Evolutionary conservation across 37 sponge, comb jelly and placozoan species (phyloP).

Genomic region (Ephydatia muelleri): DNA sequence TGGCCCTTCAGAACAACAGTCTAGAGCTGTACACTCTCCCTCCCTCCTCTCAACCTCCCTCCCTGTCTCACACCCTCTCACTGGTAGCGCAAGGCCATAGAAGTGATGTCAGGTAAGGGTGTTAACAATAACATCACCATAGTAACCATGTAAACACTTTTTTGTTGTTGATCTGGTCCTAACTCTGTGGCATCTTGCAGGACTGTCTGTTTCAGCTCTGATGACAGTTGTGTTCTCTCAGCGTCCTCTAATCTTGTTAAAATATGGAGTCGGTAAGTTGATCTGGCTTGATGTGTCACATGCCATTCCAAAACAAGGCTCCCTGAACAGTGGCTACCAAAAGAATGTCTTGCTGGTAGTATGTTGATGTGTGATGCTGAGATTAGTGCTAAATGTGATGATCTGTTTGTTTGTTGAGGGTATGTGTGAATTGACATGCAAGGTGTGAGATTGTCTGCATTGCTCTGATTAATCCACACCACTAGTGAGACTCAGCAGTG

Average conservation of each 20-base stretch:
- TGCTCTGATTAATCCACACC: not conserved
- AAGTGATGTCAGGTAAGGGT: constrained; percentile 57
- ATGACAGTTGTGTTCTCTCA: constrained; percentile 67
- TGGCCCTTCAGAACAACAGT: constrained; percentile 56
- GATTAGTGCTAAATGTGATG: not conserved
- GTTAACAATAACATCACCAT: not conserved
- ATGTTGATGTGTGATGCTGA: not conserved
- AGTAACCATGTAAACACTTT: not conserved
- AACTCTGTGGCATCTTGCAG: constrained; percentile 7
- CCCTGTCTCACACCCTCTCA: constrained; percentile 12
- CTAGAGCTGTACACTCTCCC: constrained; percentile 38
- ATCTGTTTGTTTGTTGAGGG: not conserved
- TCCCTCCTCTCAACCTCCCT: constrained; percentile 8
- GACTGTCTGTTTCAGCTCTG: constrained; percentile 81
- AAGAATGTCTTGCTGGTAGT: not conserved
- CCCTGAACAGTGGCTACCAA: not conserved
- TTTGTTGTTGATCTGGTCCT: not conserved
- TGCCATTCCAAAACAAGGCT: not conserved
- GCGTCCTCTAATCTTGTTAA: constrained; percentile 70
- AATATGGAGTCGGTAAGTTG: constrained; percentile 74
- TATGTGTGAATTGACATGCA: not conserved
- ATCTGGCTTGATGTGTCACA: not conserved
- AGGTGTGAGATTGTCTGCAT: not conserved
- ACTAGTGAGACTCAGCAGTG: constrained; percentile 69
- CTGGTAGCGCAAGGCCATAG: constrained; percentile 55